Evolutionary conservation across 1,140 invertebrate genomes (phyloP).

Genomic region (Drosophila tani): DNA sequence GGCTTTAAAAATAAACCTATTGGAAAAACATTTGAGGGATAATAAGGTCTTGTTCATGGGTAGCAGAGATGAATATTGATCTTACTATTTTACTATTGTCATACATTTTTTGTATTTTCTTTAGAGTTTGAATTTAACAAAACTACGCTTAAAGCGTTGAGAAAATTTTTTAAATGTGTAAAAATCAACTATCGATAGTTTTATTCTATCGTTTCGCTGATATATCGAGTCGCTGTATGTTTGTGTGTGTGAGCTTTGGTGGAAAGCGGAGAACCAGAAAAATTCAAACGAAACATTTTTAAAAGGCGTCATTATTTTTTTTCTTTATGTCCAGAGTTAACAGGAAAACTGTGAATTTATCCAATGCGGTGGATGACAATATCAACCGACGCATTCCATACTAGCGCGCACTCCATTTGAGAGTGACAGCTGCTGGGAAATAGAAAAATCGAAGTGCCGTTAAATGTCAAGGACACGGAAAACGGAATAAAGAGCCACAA

Average conservation of each 20-base stretch:
- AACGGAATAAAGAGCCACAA: constrained; percentile 38
- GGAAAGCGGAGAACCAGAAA: background rate
- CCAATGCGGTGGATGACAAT: background rate
- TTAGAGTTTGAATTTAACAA: too few species aligned
- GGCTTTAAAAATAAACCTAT: too few species aligned
- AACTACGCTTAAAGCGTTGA: too few species aligned
- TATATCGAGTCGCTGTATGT: background rate
- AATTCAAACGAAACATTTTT: constrained; percentile 8
- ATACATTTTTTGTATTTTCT: too few species aligned
- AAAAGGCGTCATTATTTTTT: background rate
- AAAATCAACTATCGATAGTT: constrained; percentile 3
- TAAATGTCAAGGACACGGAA: constrained; percentile 74
- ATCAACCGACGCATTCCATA: too few species aligned
- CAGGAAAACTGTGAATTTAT: background rate
- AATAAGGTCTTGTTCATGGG: too few species aligned
- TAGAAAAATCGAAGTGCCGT: constrained; percentile 69
- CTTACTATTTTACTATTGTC: too few species aligned
- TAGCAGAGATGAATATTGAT: too few species aligned
- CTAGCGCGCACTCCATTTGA: background rate
- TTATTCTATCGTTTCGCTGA: background rate
- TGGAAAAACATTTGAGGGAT: too few species aligned
- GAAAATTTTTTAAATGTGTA: background rate
- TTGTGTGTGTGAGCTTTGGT: background rate
- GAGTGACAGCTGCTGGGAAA: constrained; percentile 2
- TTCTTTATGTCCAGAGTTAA: background rate